Percentiles rank a stretch among this genome's conserved stretches.
Conservation (phyloP, 2,888 invertebrate genomes). For the Agriotes lineatus region DNA sequence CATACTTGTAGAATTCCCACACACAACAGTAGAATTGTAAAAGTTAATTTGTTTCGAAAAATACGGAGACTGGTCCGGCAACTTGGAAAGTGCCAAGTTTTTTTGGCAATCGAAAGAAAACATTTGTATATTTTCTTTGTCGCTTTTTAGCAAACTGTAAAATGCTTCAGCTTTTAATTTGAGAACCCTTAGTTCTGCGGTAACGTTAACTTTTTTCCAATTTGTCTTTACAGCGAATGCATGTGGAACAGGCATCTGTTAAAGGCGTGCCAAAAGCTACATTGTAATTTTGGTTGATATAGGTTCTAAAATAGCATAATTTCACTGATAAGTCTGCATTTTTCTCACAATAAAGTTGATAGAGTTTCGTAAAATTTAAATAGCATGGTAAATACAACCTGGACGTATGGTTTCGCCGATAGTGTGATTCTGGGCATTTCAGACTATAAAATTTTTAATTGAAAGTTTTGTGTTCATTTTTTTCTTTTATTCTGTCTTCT, state of each 20-base stretch:
- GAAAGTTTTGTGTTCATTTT: not conserved
- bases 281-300: slow-evolving; percentile 2
- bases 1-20: too few species aligned
- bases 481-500: not conserved
- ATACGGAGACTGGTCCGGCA: slow-evolving; percentile 29
- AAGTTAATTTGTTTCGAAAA: slow-evolving; percentile 22
- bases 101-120: slow-evolving; percentile 32
- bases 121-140: not conserved
- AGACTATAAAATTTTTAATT: not conserved
- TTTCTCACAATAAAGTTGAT: not conserved
- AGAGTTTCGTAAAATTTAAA: slow-evolving; percentile 4
- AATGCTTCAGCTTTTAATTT: slow-evolving; percentile 3
- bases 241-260: slow-evolving; percentile 9
- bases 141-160: not conserved
- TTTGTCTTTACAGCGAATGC: slow-evolving; percentile 1
- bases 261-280: slow-evolving; percentile 15
- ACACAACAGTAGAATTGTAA: slow-evolving; percentile 18
- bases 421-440: not conserved
- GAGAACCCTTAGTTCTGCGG: not conserved
- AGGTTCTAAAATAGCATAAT: slow-evolving; percentile 6
- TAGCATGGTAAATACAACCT: slow-evolving; percentile 6
- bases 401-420: not conserved
- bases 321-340: not conserved
- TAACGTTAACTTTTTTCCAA: not conserved
- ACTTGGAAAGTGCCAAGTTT: slow-evolving; percentile 27